Percentiles rank a stretch among this genome's conserved stretches.
These are phyloP conservation scores for Thunnus maccoyii DNA, from an alignment of 2,113 vertebrate species.

Conservation along the genomic window DNA sequence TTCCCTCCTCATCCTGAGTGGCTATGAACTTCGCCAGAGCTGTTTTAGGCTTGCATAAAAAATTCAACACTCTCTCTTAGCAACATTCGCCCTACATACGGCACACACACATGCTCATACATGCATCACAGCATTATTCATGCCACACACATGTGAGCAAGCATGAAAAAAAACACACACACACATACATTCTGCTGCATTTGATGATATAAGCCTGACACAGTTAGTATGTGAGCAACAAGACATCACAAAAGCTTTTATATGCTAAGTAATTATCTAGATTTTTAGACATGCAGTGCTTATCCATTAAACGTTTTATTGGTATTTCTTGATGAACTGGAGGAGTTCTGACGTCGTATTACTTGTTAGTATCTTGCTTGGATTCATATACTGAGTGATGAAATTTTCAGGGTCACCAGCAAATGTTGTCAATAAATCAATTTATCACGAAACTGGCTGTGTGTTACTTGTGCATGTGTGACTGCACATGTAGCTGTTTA, in stretches of 20 bases:
- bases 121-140: constrained; percentile 64
- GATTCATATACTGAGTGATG: constrained; percentile 9
- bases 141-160: constrained; percentile 57
- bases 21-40: constrained; percentile 70
- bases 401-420: constrained; percentile 25
- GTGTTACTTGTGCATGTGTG: neutral
- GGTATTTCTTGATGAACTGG: constrained; percentile 10
- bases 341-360: neutral
- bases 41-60: constrained; percentile 81
- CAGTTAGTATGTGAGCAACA: constrained; percentile 35
- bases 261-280: constrained; percentile 10
- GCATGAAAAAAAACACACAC: constrained; percentile 36
- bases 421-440: constrained; percentile 16
- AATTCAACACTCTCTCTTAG: constrained; percentile 78
- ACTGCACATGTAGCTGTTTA: neutral
- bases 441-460: constrained; percentile 5
- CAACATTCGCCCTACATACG: constrained; percentile 81
- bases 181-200: constrained; percentile 6
- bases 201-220: constrained; percentile 16
- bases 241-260: constrained; percentile 27
- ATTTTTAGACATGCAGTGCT: neutral
- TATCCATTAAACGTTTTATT: constrained; percentile 12
- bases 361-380: neutral
- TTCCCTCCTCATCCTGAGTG: constrained; percentile 61
- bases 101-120: constrained; percentile 57